Conservation (phyloP, 92 coral and sea anemone genomes). For the Metridium senile region DNA sequence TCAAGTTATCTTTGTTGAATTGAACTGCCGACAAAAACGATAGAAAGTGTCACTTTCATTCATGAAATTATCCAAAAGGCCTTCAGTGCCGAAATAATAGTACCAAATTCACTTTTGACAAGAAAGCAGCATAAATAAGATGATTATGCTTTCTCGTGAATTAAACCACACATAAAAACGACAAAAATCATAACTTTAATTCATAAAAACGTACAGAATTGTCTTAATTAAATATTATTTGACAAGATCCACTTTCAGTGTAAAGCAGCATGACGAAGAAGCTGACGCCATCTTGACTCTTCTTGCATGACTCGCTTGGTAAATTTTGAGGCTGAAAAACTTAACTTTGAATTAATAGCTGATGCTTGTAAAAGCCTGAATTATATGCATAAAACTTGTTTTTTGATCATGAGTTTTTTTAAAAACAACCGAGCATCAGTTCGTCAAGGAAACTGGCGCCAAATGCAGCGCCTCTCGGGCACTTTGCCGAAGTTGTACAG, state of each 20-base stretch:
- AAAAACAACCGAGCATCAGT: neutral
- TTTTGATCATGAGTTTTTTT: too few species aligned
- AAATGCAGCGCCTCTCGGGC: neutral
- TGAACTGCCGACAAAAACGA: neutral
- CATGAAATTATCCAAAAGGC: neutral
- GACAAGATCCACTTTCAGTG: neutral
- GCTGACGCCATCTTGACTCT: conserved; percentile 1
- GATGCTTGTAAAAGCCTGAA: neutral
- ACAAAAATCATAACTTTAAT: neutral
- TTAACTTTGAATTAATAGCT: too few species aligned
- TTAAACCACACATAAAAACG: too few species aligned
- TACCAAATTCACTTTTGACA: too few species aligned
- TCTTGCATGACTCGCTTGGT: neutral
- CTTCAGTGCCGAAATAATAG: too few species aligned
- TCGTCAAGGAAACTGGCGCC: neutral
- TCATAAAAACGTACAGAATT: neutral
- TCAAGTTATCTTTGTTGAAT: neutral
- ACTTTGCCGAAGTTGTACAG: neutral
- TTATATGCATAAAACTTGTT: too few species aligned
- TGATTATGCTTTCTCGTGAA: too few species aligned
- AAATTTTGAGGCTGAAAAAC: neutral
- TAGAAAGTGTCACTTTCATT: conserved; percentile 5
- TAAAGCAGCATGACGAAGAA: neutral
- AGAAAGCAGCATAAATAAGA: too few species aligned
- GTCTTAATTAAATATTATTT: neutral